These are phyloP conservation scores for Stratiomys singularior DNA, from an alignment of 2,888 invertebrate species.

Conservation along the genomic window DNA sequence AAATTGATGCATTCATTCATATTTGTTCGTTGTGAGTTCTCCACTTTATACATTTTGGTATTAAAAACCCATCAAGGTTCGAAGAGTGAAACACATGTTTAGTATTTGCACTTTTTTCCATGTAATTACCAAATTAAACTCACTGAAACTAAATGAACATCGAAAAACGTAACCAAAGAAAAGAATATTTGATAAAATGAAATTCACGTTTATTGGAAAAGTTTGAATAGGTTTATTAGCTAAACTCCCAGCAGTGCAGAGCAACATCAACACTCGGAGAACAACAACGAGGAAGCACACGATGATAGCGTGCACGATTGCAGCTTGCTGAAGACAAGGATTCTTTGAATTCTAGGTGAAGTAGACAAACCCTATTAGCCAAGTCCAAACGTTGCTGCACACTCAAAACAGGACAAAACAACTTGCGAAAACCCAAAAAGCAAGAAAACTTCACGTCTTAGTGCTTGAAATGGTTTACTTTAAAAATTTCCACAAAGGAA, in stretches of 20 bases:
- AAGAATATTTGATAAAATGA: constrained; percentile 39
- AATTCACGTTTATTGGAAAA: constrained; percentile 51
- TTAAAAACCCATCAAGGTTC: too few relatives aligned
- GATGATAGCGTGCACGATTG: not conserved
- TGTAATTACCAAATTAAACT: constrained; percentile 41
- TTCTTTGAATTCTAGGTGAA: not conserved
- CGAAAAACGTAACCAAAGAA: not conserved
- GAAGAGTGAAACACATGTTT: constrained; percentile 24
- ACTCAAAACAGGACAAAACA: not conserved
- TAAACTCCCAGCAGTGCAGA: constrained; percentile 20
- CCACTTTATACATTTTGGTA: too few relatives aligned
- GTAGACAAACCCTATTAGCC: not conserved
- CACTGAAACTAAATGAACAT: not conserved
- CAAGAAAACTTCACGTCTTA: not conserved
- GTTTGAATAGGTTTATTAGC: constrained; percentile 50
- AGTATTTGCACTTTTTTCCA: constrained; percentile 20
- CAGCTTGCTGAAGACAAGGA: not conserved
- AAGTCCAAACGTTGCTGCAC: not conserved
- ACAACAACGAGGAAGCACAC: constrained; percentile 5
- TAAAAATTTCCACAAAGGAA: constrained; percentile 27
- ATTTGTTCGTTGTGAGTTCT: too few relatives aligned
- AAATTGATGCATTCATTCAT: too few relatives aligned
- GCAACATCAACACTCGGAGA: constrained; percentile 33
- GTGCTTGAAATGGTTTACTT: constrained; percentile 27
- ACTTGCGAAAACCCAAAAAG: not conserved